Conservation (phyloP, 1,140 invertebrate genomes). For the Chrysoperla carnea region DNA sequence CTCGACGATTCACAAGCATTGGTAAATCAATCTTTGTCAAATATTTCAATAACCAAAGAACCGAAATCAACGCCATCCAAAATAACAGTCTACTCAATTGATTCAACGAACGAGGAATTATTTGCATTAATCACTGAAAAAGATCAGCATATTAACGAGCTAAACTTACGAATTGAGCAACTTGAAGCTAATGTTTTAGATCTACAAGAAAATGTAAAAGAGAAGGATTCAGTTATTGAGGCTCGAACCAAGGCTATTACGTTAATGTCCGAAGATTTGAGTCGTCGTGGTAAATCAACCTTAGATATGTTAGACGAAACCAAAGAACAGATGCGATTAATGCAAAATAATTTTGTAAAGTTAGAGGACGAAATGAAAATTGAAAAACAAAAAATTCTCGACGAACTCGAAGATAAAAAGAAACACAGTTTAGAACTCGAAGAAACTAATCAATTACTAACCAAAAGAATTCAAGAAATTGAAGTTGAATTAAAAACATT, state of each 20-base stretch:
- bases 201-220: constrained; percentile 60
- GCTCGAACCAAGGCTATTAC: constrained; percentile 64
- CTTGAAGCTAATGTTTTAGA: constrained; percentile 46
- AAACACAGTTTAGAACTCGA: constrained; percentile 24
- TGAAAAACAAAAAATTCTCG: constrained; percentile 38
- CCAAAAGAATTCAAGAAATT: constrained; percentile 12
- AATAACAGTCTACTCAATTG: constrained; percentile 10
- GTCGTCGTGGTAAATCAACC: constrained; percentile 49
- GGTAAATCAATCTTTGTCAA: constrained; percentile 17
- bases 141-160: constrained; percentile 26
- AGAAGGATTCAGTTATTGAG: constrained; percentile 73
- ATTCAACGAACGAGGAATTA: constrained; percentile 14
- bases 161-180: constrained; percentile 34
- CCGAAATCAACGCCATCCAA: constrained; percentile 18
- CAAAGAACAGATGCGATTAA: constrained; percentile 57
- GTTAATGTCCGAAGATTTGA: constrained; percentile 57
- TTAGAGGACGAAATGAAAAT: constrained; percentile 51
- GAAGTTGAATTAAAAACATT: constrained; percentile 10
- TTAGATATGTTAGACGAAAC: constrained; percentile 57
- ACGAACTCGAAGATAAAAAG: constrained; percentile 34
- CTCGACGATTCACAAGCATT: constrained; percentile 22
- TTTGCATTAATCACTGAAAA: constrained; percentile 23
- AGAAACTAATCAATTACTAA: constrained; percentile 1
- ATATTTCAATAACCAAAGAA: constrained; percentile 16
- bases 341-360: constrained; percentile 57